These are phyloP conservation scores for Yponomeuta plumbellus DNA, from an alignment of 2,888 invertebrate genomes.

Conservation along the genomic window DNA sequence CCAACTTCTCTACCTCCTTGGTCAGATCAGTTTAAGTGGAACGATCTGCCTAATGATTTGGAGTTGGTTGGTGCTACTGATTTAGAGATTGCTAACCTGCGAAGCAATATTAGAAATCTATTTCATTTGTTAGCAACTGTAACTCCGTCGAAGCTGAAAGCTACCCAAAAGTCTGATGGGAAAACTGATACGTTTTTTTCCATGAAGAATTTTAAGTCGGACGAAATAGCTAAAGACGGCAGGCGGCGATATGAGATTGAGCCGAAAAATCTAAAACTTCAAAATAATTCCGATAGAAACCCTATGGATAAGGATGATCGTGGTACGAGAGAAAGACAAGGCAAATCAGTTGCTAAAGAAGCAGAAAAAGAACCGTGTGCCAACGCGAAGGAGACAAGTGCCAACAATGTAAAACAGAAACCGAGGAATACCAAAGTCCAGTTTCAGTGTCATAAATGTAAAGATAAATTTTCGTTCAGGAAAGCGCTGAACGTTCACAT, in stretches of 20 bases:
- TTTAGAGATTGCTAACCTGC: background rate
- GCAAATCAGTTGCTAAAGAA: background rate
- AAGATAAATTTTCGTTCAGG: background rate
- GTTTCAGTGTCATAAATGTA: conserved; percentile 6
- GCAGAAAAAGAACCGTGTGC: background rate
- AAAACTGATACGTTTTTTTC: background rate
- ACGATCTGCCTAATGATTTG: background rate
- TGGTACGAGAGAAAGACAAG: background rate
- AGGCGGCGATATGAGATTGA: background rate
- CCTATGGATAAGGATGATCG: too few species aligned
- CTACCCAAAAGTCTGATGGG: background rate
- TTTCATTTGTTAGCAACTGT: conserved; percentile 12
- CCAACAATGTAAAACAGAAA: background rate
- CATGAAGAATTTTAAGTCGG: conserved; percentile 3
- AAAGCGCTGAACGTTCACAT: background rate
- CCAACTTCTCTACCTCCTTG: background rate
- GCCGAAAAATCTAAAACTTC: background rate
- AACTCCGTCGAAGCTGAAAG: conserved; percentile 11
- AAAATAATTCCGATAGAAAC: too few species aligned
- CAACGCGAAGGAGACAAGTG: background rate
- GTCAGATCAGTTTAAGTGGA: background rate
- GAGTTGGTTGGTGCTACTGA: conserved; percentile 11
- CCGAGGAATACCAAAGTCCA: background rate
- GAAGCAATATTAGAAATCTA: conserved; percentile 13
- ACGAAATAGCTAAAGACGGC: background rate